Percentiles rank a stretch among this genome's conserved stretches.
These are phyloP conservation scores for Catagonus wagneri DNA, from an alignment of 2,113 vertebrate genomes.

Conservation along the genomic window DNA sequence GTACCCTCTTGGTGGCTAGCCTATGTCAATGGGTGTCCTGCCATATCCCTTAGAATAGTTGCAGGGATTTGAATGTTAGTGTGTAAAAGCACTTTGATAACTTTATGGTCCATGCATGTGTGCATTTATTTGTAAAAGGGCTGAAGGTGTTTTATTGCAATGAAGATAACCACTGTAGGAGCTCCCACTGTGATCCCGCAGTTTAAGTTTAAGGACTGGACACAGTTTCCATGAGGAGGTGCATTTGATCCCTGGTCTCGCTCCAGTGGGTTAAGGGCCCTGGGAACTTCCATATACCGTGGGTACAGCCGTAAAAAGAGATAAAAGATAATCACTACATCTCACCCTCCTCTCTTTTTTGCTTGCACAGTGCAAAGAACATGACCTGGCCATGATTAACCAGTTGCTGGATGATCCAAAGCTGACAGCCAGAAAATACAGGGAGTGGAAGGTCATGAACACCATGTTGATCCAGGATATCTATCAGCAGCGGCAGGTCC, in stretches of 20 bases:
- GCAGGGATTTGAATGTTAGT: neutral
- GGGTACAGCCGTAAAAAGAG: no score
- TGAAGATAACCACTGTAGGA: neutral
- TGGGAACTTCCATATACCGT: no score
- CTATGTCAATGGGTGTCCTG: neutral
- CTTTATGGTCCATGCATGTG: neutral
- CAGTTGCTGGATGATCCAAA: conserved; percentile 91
- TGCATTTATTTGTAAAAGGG: neutral
- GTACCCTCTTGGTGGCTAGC: neutral
- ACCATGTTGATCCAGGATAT: conserved; percentile 93
- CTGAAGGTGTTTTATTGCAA: neutral
- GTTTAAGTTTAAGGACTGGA: no score
- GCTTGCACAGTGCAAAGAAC: conserved; percentile 93
- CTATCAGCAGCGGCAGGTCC: conserved; percentile 81
- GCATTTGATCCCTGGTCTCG: no score
- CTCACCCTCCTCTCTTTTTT: neutral
- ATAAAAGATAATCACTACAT: neutral
- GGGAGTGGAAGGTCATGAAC: conserved; percentile 95
- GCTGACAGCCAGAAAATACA: conserved; percentile 93
- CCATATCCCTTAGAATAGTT: neutral
- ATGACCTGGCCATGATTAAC: conserved; percentile 94
- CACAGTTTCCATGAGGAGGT: no score
- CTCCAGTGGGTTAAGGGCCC: no score
- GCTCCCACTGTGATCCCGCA: no score
- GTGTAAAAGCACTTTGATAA: neutral